These are phyloP conservation scores for Drymodes brunneopygia DNA, from an alignment of 2,113 vertebrate genomes.

Conservation along the genomic window DNA sequence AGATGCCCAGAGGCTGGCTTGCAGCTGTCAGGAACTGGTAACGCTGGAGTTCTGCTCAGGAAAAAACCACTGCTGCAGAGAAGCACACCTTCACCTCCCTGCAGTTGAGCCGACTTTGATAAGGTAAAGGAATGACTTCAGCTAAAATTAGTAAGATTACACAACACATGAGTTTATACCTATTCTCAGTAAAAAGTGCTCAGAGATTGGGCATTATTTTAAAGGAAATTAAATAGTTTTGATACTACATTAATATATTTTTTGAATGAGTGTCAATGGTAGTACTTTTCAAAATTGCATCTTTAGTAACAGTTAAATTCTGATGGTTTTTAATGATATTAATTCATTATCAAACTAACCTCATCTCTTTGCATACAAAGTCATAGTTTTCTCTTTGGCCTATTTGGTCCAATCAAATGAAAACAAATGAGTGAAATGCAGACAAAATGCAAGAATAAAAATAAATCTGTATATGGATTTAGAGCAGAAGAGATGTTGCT, in stretches of 20 bases:
- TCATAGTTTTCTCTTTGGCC: not conserved
- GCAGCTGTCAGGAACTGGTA: conserved; percentile 78
- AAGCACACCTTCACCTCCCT: conserved; percentile 32
- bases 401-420: not conserved
- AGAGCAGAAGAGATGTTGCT: not conserved
- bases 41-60: conserved; percentile 61
- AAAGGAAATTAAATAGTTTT: not conserved
- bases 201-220: not conserved
- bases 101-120: not conserved
- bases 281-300: not conserved
- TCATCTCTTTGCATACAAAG: not conserved
- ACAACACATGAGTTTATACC: not conserved
- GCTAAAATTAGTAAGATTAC: not conserved
- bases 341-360: not conserved
- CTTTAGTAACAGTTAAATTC: not conserved
- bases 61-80: conserved; percentile 47
- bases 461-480: not conserved
- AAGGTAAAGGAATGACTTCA: conserved; percentile 9
- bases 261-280: not conserved
- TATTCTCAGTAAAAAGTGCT: not conserved
- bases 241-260: not conserved
- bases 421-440: not conserved
- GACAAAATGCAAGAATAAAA: not conserved
- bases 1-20: conserved; percentile 79
- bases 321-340: not conserved